Percentiles rank a stretch among this genome's conserved stretches.
These are phyloP conservation scores for Isaurus tuberculatus DNA, from an alignment of 92 coral and sea anemone genomes.

Conservation along the genomic window DNA sequence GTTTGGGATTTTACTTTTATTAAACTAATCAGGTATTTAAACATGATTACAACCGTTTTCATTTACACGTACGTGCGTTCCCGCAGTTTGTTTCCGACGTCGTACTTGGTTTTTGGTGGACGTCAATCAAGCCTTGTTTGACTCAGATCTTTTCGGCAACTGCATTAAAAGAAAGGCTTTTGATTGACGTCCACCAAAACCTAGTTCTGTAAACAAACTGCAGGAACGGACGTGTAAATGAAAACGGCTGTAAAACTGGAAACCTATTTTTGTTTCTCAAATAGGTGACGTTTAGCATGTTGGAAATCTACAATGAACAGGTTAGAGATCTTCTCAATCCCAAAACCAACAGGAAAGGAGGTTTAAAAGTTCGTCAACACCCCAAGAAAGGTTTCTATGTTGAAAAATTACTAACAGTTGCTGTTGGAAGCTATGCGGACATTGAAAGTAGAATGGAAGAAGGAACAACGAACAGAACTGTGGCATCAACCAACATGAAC, in stretches of 20 bases:
- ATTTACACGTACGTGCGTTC: no score
- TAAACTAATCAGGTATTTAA: no score
- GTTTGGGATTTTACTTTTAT: no score
- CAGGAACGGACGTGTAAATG: no score
- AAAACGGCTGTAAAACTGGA: background rate
- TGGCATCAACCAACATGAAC: slow-evolving; percentile 96
- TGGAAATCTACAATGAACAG: slow-evolving; percentile 96
- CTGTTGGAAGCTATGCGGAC: slow-evolving; percentile 81
- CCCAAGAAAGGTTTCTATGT: slow-evolving; percentile 97
- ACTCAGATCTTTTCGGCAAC: no score
- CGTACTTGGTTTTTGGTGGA: no score
- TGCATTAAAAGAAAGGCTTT: no score
- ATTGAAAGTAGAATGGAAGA: slow-evolving; percentile 94
- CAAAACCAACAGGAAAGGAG: slow-evolving; percentile 76
- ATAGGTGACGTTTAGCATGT: slow-evolving; percentile 92
- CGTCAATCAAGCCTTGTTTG: no score
- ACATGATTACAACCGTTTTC: no score
- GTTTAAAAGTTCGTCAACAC: slow-evolving; percentile 89
- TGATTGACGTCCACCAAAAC: no score
- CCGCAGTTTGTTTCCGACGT: no score
- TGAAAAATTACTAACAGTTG: slow-evolving; percentile 75
- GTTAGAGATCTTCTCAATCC: slow-evolving; percentile 96
- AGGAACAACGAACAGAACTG: slow-evolving; percentile 91
- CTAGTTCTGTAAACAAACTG: no score
- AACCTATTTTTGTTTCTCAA: background rate